phyloP scores from a whole-genome alignment of 2,888 invertebrate species.

The Drosophila phalerata region DNA sequence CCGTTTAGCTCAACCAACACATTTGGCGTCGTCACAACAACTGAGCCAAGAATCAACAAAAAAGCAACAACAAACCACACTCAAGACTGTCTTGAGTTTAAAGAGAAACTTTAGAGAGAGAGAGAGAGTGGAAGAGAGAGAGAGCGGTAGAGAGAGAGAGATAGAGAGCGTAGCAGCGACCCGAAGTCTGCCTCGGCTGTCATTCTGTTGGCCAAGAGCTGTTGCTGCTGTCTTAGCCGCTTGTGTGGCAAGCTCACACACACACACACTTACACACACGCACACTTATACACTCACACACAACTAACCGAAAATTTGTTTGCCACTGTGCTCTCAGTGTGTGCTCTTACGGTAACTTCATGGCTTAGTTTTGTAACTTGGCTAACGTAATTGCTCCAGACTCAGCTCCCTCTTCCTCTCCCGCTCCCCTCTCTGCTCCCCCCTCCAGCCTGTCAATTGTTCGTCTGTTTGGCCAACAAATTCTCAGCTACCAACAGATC shows the following conservation, averaged over 20 bases:
- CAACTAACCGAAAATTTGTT: constrained; percentile 10
- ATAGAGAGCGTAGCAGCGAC: not conserved
- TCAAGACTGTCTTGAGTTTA: constrained; percentile 25
- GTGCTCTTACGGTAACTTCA: constrained; percentile 29
- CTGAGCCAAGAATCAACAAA: constrained; percentile 36
- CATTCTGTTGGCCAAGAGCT: constrained; percentile 6
- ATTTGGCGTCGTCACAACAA: constrained; percentile 63
- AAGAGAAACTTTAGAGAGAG: constrained; percentile 45
- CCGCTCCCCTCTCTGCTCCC: not conserved
- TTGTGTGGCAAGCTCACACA: constrained; percentile 17
- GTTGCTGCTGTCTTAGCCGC: constrained; percentile 12
- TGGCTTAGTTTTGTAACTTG: constrained; percentile 38
- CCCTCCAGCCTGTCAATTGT: constrained; percentile 19
- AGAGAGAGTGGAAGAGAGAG: not conserved
- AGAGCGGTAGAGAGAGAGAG: not conserved
- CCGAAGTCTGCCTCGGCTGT: constrained; percentile 6
- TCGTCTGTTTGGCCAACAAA: constrained; percentile 27
- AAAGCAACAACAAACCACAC: constrained; percentile 35
- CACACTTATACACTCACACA: constrained; percentile 8
- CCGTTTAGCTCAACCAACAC: constrained; percentile 58
- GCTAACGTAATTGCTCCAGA: constrained; percentile 42
- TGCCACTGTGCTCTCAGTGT: constrained; percentile 6
- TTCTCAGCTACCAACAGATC: constrained; percentile 33
- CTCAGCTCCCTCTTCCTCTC: not conserved
- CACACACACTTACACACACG: constrained; percentile 9